Base-by-base conservation (phyloP, 1,140 invertebrate genomes). In the Orussus abietinus region DNA sequence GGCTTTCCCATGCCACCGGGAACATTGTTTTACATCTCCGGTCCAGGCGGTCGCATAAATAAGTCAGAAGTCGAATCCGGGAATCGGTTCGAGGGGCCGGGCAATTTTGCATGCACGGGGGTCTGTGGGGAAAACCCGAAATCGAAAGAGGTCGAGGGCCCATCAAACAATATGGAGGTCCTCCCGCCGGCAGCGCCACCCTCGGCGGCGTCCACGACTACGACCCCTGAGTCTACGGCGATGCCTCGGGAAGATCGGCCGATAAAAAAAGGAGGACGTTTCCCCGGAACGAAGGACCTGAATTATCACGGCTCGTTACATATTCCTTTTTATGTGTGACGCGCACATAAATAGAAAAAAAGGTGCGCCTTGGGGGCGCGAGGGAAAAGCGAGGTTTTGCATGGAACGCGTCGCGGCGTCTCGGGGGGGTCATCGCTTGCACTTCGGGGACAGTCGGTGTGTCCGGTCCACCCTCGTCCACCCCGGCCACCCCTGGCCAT, bases 401-500 rank as follows among this genome's bases (percentile, higher is more conserved):
- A 56, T 57, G 51, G 57, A 50, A 44, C 45, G 45, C 53, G 52
- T 28, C 14, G 15, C n/a, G 9, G 11, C 34, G 56, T 69, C 69
- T 64, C 69, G 44, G 47, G 69, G 68, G 69, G 61, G 61, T 71
- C 68, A 72, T 72, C 68, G 62, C 66, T 71, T 66, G 66, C 61
- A 66, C 64, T 68, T 69, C 59, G 53, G 59, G 58, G 55, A 55
- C 53, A 60, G 38, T 55, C 49, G 55, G 52, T 62, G 61, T 64
- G 18, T 28, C 11, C 20, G 49, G 46, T 18, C 11, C 13, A 35
- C 34, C 7, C 21, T 10, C 12, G 28, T 9, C 12, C 5, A 25
- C 20, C 17, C 31, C 29, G 17, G 13, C 13, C 17, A 12, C 19
- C 19, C 22, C 20, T 20, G 20, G 30, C 35, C 17, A 7, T 25